Evolutionary conservation across 2,113 vertebrate genomes (phyloP).

Genomic region (Coreoperca whiteheadi): DNA sequence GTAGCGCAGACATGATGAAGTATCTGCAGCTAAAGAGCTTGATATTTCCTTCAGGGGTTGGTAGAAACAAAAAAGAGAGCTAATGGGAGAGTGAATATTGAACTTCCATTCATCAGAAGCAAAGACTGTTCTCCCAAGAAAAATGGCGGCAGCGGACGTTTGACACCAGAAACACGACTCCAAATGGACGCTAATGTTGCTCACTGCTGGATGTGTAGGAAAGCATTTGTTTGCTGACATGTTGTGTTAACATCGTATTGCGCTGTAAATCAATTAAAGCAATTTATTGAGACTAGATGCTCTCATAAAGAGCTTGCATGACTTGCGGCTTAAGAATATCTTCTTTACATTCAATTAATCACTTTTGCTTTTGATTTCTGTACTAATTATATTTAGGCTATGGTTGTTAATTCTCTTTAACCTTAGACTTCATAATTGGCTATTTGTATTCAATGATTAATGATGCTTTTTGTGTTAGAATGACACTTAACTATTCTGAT

Average conservation of each 20-base stretch:
- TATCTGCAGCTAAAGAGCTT: not conserved
- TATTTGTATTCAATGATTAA: not conserved
- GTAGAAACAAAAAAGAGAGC: not conserved
- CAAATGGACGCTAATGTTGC: not conserved
- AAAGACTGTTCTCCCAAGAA: not conserved
- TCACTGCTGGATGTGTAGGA: not conserved
- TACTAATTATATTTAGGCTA: not conserved
- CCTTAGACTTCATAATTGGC: not conserved
- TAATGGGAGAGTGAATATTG: not conserved
- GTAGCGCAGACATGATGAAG: not conserved
- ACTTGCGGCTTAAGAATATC: not conserved
- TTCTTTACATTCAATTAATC: not conserved
- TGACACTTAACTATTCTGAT: not conserved
- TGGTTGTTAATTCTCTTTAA: slow-evolving; percentile 1
- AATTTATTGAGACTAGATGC: too few relatives aligned
- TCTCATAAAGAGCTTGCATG: not conserved
- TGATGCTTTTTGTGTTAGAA: not conserved
- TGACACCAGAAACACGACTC: too few relatives aligned
- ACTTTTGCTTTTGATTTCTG: not conserved
- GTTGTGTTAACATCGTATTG: not conserved
- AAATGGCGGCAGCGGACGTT: too few relatives aligned
- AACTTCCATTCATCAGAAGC: not conserved
- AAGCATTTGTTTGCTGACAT: not conserved
- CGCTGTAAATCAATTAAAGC: too few relatives aligned
- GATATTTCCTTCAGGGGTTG: not conserved